phyloP scores from a whole-genome alignment of 2,797 vertebrate genomes.

The Silurus aristotelis region DNA sequence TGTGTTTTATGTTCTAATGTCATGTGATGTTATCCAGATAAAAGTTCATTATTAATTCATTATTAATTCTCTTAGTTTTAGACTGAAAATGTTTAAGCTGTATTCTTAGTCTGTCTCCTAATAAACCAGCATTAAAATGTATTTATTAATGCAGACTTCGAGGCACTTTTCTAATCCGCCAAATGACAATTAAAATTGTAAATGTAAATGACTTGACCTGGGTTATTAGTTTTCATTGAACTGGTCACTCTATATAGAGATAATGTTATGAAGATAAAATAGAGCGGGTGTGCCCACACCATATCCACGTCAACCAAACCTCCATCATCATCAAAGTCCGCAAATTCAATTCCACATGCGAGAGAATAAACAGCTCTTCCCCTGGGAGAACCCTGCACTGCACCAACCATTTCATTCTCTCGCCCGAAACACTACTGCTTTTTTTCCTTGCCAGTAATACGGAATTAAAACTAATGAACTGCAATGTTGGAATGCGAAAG shows the following conservation, averaged over 20 bases:
- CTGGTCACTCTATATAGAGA: neutral
- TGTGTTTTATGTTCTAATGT: neutral
- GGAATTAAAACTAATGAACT: constrained; percentile 21
- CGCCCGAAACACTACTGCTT: neutral
- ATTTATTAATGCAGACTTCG: no score
- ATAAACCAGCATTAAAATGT: no score
- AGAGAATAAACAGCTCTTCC: constrained; percentile 69
- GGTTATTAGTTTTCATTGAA: neutral
- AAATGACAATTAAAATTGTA: neutral
- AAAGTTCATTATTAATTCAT: no score
- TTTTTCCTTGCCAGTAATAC: neutral
- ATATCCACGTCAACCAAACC: constrained; percentile 66
- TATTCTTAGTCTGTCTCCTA: no score
- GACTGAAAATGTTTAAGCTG: no score
- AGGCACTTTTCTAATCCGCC: no score
- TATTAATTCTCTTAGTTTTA: no score
- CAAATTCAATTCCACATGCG: constrained; percentile 69
- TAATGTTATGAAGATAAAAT: neutral
- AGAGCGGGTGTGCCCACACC: neutral
- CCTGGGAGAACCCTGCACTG: constrained; percentile 61
- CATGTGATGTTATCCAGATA: neutral
- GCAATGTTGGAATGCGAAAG: neutral
- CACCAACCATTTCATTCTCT: constrained; percentile 49
- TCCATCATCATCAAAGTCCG: constrained; percentile 73
- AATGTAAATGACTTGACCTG: neutral